Percentiles rank a stretch among this genome's conserved stretches.
Evolutionary conservation across 64 coral and sea anemone genomes (phyloP).

Genomic region (Porites australiensis): DNA sequence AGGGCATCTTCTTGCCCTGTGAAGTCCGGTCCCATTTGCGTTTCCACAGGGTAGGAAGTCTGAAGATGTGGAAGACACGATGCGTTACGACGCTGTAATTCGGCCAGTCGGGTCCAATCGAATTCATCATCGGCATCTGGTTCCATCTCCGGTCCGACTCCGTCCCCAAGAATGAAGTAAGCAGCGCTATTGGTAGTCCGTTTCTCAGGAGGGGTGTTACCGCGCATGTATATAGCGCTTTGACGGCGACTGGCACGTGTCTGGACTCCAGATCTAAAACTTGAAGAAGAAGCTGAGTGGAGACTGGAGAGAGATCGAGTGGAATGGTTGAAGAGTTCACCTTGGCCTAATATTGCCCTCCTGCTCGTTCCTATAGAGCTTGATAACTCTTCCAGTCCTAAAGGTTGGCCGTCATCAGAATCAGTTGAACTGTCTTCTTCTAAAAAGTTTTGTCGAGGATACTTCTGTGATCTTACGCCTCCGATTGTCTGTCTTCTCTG

Average conservation of each 20-base stretch:
- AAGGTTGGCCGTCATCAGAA: conserved; percentile 12
- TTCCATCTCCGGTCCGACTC: conserved; percentile 57
- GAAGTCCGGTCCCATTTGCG: conserved; percentile 51
- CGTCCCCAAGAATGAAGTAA: conserved; percentile 62
- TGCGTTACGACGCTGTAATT: conserved; percentile 66
- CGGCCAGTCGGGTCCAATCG: conserved; percentile 71
- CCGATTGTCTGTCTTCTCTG: conserved; percentile 33
- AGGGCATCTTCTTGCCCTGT: conserved; percentile 9
- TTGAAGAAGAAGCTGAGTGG: conserved; percentile 39
- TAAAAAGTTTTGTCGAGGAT: conserved; percentile 1
- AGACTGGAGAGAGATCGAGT: conserved; percentile 42
- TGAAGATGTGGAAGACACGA: conserved; percentile 63
- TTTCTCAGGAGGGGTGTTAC: conserved; percentile 37
- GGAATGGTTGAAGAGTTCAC: not conserved
- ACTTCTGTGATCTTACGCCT: conserved; percentile 9
- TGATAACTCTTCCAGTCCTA: conserved; percentile 30
- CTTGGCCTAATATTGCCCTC: not conserved
- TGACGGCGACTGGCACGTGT: conserved; percentile 68
- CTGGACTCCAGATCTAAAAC: conserved; percentile 22
- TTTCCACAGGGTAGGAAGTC: conserved; percentile 74
- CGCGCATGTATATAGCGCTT: conserved; percentile 69
- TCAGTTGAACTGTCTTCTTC: conserved; percentile 41
- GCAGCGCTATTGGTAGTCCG: conserved; percentile 66
- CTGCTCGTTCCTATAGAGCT: conserved; percentile 1
- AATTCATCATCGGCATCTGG: conserved; percentile 46